Conservation (phyloP, 1,140 invertebrate genomes). For the Campoletis sonorensis region DNA sequence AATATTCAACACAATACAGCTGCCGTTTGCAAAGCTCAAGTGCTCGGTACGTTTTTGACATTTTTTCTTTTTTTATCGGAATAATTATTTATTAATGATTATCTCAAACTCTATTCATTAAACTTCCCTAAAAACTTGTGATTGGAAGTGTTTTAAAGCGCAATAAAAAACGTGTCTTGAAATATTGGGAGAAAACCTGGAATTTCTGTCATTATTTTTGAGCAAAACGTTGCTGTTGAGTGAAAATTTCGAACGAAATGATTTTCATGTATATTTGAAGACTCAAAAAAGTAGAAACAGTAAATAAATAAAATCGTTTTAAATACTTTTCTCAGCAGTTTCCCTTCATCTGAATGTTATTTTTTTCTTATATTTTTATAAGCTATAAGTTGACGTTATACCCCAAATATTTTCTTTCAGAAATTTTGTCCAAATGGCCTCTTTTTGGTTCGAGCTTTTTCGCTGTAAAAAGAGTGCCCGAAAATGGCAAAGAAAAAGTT, state of each 20-base stretch:
- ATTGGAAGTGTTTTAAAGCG: background rate
- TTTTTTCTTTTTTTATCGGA: constrained; percentile 60
- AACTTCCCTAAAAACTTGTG: background rate
- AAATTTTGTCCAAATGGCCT: constrained; percentile 90
- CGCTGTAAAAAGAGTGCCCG: constrained; percentile 91
- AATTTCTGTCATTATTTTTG: too few species aligned
- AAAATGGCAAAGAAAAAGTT: constrained; percentile 82
- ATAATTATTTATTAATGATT: constrained; percentile 3
- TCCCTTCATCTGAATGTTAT: constrained; percentile 13
- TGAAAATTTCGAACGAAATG: too few species aligned
- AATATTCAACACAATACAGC: constrained; percentile 78
- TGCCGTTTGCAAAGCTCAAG: constrained; percentile 80
- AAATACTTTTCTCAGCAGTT: too few species aligned
- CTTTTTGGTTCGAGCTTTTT: constrained; percentile 99
- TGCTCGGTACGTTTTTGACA: constrained; percentile 79
- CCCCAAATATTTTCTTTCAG: background rate
- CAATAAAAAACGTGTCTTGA: too few species aligned
- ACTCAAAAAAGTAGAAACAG: too few species aligned
- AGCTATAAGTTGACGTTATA: too few species aligned
- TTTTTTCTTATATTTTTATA: too few species aligned
- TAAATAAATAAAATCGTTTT: too few species aligned
- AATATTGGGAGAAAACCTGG: too few species aligned
- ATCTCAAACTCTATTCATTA: too few species aligned
- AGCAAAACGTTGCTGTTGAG: too few species aligned
- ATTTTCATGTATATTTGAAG: too few species aligned